Base-by-base conservation (phyloP, 2,113 vertebrate genomes). In the Dipodomys merriami region DNA sequence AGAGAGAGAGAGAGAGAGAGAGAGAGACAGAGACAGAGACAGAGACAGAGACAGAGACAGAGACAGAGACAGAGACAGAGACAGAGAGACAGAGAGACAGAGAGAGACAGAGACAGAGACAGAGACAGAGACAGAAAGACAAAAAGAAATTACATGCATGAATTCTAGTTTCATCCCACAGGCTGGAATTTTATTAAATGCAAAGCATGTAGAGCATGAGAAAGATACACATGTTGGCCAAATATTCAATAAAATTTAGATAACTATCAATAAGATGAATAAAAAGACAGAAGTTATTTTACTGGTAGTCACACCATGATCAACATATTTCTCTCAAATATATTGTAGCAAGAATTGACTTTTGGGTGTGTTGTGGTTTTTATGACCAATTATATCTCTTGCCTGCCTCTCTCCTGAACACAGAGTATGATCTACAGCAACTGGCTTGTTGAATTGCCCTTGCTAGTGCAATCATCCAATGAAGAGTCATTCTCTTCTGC, bases 401-500 rank as follows among this genome's bases (percentile, higher is more conserved):
- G 9, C 0, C 46, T 10, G 15, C 44, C 5, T n/a, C 20, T 1
- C 1, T 73, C 4, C 25, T 53, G 12, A 74, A 13, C 6, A 44
- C 76, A 57, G 33, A 83, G 78, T 60, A 25, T 69, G 16, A 44
- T 65, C 25, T 33, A 57, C 46, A 74, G 84, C 60, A 82, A 60
- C 25, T 7, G 2, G 20, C 11, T 67, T 49, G 1, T 11, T 87
- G 65, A 87, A 90, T 35, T 78, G 23, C 2, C 33, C 46, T 90
- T 27, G 33, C 7, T 64, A 30, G 46, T 44, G 39, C 67, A 12
- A 13, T 77, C 18, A 72, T 71, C 29, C 35, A 86, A 20, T 44
- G 22, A 39, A 57, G 22, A 67, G 3, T 7, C 39, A 67, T 29
- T 35, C 22, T 62, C 4, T 9, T 20, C 16, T 80, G 19, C 6